These are phyloP conservation scores for Muraenolepis orangiensis DNA, from an alignment of 2,797 vertebrate genomes.

Conservation along the genomic window DNA sequence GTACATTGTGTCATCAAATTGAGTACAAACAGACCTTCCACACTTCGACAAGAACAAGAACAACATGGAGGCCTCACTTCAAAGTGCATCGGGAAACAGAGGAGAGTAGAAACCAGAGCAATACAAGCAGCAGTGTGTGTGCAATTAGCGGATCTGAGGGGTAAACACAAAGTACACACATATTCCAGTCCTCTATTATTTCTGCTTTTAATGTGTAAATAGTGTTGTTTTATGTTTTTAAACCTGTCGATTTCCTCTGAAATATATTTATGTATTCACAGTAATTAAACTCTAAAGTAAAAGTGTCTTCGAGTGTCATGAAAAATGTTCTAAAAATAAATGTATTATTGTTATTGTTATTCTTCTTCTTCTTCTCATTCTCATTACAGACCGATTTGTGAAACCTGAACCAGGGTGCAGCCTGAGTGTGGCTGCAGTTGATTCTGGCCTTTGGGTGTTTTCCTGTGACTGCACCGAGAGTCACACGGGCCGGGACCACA, in stretches of 20 bases:
- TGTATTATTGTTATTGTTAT: no score
- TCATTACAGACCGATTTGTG: background rate
- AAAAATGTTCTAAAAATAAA: no score
- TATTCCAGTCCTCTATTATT: no score
- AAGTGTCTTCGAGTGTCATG: no score
- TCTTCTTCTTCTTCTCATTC: no score
- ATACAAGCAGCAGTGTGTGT: constrained; percentile 40
- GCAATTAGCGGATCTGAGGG: constrained; percentile 59
- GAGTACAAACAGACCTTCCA: background rate
- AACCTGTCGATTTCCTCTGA: no score
- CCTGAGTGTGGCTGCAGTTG: background rate
- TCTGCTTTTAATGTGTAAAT: no score
- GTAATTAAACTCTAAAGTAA: no score
- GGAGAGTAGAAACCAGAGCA: constrained; percentile 29
- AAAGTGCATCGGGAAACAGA: constrained; percentile 28
- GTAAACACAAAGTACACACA: constrained; percentile 1
- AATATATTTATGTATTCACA: no score
- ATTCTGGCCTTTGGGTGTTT: background rate
- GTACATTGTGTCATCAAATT: background rate
- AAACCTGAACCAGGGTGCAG: background rate
- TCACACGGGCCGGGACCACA: background rate
- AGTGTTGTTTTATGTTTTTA: no score
- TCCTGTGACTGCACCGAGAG: background rate
- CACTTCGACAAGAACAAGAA: constrained; percentile 17
- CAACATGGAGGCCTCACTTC: no score